Evolutionary conservation across 2,797 vertebrate genomes (phyloP).

Genomic region (Champsocephalus gunnari): DNA sequence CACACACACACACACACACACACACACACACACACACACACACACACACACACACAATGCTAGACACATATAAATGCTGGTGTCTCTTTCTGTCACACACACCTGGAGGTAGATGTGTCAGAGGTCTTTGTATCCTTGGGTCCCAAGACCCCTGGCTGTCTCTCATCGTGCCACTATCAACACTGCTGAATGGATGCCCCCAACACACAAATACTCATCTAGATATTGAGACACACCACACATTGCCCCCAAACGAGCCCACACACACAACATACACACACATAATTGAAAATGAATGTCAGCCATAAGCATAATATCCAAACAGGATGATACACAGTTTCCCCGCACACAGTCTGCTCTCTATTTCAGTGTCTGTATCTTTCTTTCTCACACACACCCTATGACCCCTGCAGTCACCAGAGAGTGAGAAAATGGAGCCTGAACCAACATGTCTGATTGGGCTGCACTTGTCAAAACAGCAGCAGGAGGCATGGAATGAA

Average conservation of each 20-base stretch:
- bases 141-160: conserved; percentile 46
- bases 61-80: conserved; percentile 52
- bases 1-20: conserved; percentile 17
- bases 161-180: conserved; percentile 60
- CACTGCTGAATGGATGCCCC: conserved; percentile 53
- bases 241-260: conserved; percentile 49
- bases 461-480: conserved; percentile 76
- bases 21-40: conserved; percentile 18
- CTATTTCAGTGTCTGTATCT: conserved; percentile 29
- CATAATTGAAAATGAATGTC: conserved; percentile 60
- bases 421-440: conserved; percentile 69
- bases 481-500: conserved; percentile 59
- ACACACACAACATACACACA: conserved; percentile 12
- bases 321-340: conserved; percentile 45
- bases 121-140: conserved; percentile 60
- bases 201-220: conserved; percentile 39
- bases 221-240: conserved; percentile 39
- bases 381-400: conserved; percentile 44
- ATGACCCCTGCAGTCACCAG: conserved; percentile 60
- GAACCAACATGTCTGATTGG: conserved; percentile 75
- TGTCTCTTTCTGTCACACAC: conserved; percentile 43
- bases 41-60: conserved; percentile 21
- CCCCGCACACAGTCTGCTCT: conserved; percentile 1
- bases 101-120: conserved; percentile 69
- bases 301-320: conserved; percentile 51